phyloP scores from a whole-genome alignment of 1,140 invertebrate genomes.

The Papilio dardanus region DNA sequence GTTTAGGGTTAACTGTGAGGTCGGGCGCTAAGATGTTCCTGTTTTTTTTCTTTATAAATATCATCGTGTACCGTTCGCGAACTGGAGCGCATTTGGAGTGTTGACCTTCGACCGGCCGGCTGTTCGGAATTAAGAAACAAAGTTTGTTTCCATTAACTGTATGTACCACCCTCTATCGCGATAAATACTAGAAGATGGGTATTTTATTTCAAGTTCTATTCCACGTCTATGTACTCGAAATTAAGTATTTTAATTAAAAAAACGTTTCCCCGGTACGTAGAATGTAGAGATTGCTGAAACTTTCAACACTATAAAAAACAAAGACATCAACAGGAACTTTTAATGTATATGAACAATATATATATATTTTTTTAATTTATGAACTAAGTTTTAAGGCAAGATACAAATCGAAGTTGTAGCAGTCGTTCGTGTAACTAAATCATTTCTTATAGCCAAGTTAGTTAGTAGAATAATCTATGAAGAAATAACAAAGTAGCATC shows the following conservation, averaged over 20 bases:
- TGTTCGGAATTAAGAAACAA: conserved; percentile 10
- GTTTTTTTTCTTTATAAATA: conserved; percentile 43
- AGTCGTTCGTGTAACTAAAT: neutral
- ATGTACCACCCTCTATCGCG: neutral
- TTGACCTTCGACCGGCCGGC: conserved; percentile 32
- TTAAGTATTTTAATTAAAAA: too few species aligned
- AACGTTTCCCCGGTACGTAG: too few species aligned
- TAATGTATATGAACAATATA: too few species aligned
- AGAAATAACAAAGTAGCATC: neutral
- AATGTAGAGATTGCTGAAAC: neutral
- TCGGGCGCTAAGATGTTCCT: conserved; percentile 59
- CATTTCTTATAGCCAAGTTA: neutral
- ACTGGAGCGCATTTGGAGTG: conserved; percentile 33
- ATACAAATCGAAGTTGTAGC: neutral
- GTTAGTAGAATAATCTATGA: neutral
- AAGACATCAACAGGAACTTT: too few species aligned
- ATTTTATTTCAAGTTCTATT: neutral
- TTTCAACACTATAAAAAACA: neutral
- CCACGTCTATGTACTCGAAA: neutral
- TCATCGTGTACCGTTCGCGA: conserved; percentile 34
- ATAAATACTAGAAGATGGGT: neutral
- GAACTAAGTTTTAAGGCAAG: neutral
- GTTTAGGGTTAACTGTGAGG: conserved; percentile 75
- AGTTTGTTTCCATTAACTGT: neutral
- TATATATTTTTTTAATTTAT: neutral